Conservation (phyloP, 2,888 invertebrate species). For the Napeogenes sylphis region DNA sequence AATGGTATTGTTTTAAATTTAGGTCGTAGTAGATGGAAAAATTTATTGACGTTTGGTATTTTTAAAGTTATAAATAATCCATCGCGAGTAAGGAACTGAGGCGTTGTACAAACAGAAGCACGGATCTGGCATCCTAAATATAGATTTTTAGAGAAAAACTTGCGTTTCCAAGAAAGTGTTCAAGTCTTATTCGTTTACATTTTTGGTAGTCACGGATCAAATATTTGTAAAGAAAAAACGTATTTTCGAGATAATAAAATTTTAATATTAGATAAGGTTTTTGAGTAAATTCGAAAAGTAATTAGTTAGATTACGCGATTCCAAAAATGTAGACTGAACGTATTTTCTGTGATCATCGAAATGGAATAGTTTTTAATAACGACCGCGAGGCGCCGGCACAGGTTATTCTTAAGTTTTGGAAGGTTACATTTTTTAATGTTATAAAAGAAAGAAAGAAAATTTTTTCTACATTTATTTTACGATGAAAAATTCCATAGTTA, state of each 20-base stretch:
- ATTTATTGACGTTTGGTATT: slow-evolving; percentile 76
- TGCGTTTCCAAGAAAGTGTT: slow-evolving; percentile 77
- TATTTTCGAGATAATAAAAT: slow-evolving; percentile 59
- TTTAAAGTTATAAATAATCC: slow-evolving; percentile 73
- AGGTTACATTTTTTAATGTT: slow-evolving; percentile 66
- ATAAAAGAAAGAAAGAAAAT: slow-evolving; percentile 49
- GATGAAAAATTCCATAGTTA: slow-evolving; percentile 70
- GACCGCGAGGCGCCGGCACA: slow-evolving; percentile 66
- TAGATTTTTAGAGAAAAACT: slow-evolving; percentile 72
- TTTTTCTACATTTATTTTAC: slow-evolving; percentile 73
- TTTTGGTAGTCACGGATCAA: slow-evolving; percentile 40
- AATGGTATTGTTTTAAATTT: slow-evolving; percentile 77
- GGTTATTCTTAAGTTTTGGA: slow-evolving; percentile 69
- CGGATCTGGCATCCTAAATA: slow-evolving; percentile 74
- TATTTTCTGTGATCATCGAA: slow-evolving; percentile 73
- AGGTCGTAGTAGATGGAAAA: slow-evolving; percentile 76
- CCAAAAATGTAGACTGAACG: slow-evolving; percentile 45
- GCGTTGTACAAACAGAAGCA: slow-evolving; percentile 72
- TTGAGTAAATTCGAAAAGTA: slow-evolving; percentile 48
- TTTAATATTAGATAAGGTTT: slow-evolving; percentile 46
- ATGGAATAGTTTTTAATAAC: slow-evolving; percentile 61
- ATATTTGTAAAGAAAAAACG: slow-evolving; percentile 47
- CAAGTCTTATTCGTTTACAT: slow-evolving; percentile 48
- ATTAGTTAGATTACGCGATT: slow-evolving; percentile 34
- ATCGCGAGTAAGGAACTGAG: slow-evolving; percentile 66